Evolutionary conservation across 35 echinoderm and acorn worm genomes (phyloP).

Genomic region (Amphiura filiformis): DNA sequence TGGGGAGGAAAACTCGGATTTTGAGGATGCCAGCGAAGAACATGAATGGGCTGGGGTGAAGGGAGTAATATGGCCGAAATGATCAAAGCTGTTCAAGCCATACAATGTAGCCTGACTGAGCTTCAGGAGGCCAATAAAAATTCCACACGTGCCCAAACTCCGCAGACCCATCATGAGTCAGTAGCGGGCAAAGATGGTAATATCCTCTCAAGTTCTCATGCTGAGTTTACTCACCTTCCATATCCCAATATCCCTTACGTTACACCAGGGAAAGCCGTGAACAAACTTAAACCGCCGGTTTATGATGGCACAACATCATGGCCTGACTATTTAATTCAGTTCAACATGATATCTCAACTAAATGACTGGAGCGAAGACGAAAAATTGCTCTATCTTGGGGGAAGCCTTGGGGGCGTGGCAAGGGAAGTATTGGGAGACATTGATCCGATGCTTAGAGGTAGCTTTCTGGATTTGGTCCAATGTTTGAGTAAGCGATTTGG

Average conservation of each 20-base stretch:
- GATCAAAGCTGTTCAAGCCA: neutral
- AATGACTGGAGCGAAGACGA: conserved; percentile 36
- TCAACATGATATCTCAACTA: conserved; percentile 29
- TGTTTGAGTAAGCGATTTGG: neutral
- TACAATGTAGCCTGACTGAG: neutral
- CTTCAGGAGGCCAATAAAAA: neutral
- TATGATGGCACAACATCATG: conserved; percentile 50
- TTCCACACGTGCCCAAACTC: neutral
- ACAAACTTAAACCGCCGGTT: neutral
- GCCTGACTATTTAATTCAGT: conserved; percentile 40
- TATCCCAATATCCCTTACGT: too few relatives aligned
- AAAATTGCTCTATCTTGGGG: conserved; percentile 22
- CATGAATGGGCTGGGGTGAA: neutral
- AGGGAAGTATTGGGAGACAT: conserved; percentile 28
- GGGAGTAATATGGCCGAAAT: neutral
- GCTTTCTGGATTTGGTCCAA: neutral
- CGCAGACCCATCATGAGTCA: neutral
- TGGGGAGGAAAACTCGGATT: neutral
- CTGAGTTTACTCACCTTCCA: too few relatives aligned
- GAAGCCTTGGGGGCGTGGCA: conserved; percentile 34
- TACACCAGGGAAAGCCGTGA: neutral
- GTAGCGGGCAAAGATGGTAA: neutral
- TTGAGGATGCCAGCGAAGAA: neutral
- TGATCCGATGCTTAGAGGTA: neutral
- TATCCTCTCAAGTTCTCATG: too few relatives aligned